These are phyloP conservation scores for Noctua janthe DNA, from an alignment of 2,888 invertebrate genomes.

Conservation along the genomic window DNA sequence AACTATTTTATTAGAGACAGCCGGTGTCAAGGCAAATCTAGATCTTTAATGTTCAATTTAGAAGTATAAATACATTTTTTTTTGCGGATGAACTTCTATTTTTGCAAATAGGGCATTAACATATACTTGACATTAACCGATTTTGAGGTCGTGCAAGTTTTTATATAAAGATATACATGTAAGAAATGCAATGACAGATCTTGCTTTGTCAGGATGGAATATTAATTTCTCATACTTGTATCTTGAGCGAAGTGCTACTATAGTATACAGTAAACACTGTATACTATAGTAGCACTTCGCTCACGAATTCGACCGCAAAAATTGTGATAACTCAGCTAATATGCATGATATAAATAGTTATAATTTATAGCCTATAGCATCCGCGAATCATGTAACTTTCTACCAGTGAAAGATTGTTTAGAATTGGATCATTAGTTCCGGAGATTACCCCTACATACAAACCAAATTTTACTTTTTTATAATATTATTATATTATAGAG, in stretches of 20 bases:
- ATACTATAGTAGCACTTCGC: no score
- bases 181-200: slow-evolving; percentile 4
- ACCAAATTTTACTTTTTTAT: no score
- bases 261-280: background rate
- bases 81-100: slow-evolving; percentile 22
- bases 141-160: slow-evolving; percentile 50
- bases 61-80: slow-evolving; percentile 9
- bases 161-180: slow-evolving; percentile 15
- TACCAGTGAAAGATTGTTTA: no score
- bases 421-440: no score
- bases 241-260: no score
- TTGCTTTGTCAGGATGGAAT: slow-evolving; percentile 15
- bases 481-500: no score
- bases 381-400: no score
- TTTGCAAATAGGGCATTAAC: slow-evolving; percentile 59
- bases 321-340: no score
- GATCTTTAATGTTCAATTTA: slow-evolving; percentile 49
- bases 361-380: no score
- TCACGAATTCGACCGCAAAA: no score
- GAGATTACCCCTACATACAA: no score
- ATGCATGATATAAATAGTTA: no score
- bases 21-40: slow-evolving; percentile 21
- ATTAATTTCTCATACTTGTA: background rate
- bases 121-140: slow-evolving; percentile 61
- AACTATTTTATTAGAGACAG: slow-evolving; percentile 5